Percentiles rank a stretch among this genome's conserved stretches.
Conservation (phyloP, 2,888 invertebrate genomes). For the Calliopum simillimum region DNA sequence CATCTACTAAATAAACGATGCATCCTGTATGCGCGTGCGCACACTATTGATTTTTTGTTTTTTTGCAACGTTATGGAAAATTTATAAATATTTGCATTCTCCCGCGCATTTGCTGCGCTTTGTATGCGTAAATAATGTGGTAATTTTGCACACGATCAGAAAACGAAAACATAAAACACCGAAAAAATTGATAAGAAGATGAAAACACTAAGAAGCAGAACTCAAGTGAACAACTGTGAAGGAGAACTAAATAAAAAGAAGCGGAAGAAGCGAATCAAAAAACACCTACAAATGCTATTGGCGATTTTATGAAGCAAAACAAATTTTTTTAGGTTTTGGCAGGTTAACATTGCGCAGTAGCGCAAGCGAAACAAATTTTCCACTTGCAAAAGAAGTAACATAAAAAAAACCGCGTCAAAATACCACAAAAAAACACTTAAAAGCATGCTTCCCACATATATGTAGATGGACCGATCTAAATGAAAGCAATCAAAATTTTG, state of each 20-base stretch:
- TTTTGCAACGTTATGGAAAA: constrained; percentile 24
- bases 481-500: constrained; percentile 20
- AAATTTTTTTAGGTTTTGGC: constrained; percentile 14
- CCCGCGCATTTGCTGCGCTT: constrained; percentile 25
- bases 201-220: no score
- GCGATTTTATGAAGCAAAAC: constrained; percentile 32
- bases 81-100: constrained; percentile 37
- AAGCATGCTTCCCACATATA: constrained; percentile 2
- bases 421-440: background rate
- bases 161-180: background rate
- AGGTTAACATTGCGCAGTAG: constrained; percentile 23
- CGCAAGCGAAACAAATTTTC: constrained; percentile 36
- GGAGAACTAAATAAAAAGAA: background rate
- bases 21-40: background rate
- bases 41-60: background rate
- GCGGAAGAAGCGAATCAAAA: constrained; percentile 7
- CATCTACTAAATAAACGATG: background rate
- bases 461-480: constrained; percentile 33
- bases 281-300: constrained; percentile 10
- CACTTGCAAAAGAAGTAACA: constrained; percentile 9
- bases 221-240: background rate
- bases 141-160: constrained; percentile 12
- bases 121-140: constrained; percentile 28
- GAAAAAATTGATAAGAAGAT: no score
- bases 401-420: no score